Evolutionary conservation across 1,140 invertebrate genomes (phyloP).

Genomic region (Aphidius ervi): DNA sequence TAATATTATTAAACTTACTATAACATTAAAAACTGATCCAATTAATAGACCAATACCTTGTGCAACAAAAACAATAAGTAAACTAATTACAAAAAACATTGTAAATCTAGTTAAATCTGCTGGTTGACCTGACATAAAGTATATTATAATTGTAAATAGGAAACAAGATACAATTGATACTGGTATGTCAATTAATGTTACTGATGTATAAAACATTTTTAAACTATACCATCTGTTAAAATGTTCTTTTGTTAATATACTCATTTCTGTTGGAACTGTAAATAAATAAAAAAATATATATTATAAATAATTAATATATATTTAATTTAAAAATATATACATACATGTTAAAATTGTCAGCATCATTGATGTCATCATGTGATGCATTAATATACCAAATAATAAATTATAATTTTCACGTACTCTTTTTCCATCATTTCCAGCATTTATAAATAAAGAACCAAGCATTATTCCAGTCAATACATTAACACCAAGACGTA

Average conservation of each 20-base stretch:
- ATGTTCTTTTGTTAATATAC: constrained; percentile 86
- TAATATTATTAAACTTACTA: constrained; percentile 58
- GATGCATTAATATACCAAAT: constrained; percentile 78
- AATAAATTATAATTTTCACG: constrained; percentile 79
- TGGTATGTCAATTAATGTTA: constrained; percentile 79
- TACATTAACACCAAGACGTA: constrained; percentile 72
- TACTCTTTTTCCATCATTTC: constrained; percentile 68
- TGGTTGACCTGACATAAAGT: constrained; percentile 83
- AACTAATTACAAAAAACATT: constrained; percentile 78
- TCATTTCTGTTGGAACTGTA: constrained; percentile 90
- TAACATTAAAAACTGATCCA: constrained; percentile 77
- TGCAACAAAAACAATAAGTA: constrained; percentile 80
- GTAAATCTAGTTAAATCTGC: constrained; percentile 68
- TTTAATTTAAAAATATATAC: constrained; percentile 33
- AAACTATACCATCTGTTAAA: constrained; percentile 96
- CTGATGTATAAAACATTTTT: constrained; percentile 84
- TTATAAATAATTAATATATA: no score
- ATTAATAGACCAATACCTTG: constrained; percentile 86
- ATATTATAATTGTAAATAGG: constrained; percentile 77
- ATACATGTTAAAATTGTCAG: constrained; percentile 77
- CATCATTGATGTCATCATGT: constrained; percentile 84
- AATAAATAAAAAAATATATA: constrained; percentile 10
- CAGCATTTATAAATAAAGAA: constrained; percentile 64
- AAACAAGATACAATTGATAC: constrained; percentile 71
- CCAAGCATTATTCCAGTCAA: constrained; percentile 71